Base-by-base conservation (phyloP, 2,888 invertebrate species). In the Cosmopolites sordidus region DNA sequence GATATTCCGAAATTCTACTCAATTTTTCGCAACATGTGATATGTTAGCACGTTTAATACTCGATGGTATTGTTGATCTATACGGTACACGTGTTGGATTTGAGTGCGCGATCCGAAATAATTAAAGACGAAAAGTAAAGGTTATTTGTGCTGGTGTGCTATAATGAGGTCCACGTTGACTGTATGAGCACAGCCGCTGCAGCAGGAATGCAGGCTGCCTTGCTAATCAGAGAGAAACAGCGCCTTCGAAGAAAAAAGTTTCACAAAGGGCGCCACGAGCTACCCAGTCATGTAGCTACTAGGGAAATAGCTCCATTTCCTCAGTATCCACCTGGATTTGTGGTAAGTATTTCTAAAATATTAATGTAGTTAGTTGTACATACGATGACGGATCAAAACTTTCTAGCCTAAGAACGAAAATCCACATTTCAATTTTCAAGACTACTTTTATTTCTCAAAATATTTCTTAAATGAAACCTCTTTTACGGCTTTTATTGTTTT, bases 121-220 rank as follows among this genome's bases (percentile, higher is more conserved):
- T 22, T 5, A 22, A 22, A 22, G 4, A 8, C 3, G 22, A 22
- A 3, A 5, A 22, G 22, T 22, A 22, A 8, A 22, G 22, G 22
- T 22, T 22, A 22, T 22, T 5, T 22, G 22, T 22, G 8, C 8
- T 22, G 22, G 22, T 22, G 22, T 22, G 22, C 8, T 8, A 8
- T 8, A 8, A 8, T 22, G 22, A 22, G 3, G 22, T 22, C 22
- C 22, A 22, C 16, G 15, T 4, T 38, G 18, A 57, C 53, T 72
- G 72, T 64, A 75, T 75, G 75, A 75, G 75, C 72, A 74, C 74
- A 68, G 75, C 75, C 60, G 74, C 70, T 52, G 70, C 73, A 78
- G 84, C 83, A 81, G 84, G 85, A 74, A 91, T 91, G 90, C 91
- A 91, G 84, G 91, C 91, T 81, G 91, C 91, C 80, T 84, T 91